These are phyloP conservation scores for Dasysyrphus albostriatus DNA, from an alignment of 2,888 invertebrate genomes.

Conservation along the genomic window DNA sequence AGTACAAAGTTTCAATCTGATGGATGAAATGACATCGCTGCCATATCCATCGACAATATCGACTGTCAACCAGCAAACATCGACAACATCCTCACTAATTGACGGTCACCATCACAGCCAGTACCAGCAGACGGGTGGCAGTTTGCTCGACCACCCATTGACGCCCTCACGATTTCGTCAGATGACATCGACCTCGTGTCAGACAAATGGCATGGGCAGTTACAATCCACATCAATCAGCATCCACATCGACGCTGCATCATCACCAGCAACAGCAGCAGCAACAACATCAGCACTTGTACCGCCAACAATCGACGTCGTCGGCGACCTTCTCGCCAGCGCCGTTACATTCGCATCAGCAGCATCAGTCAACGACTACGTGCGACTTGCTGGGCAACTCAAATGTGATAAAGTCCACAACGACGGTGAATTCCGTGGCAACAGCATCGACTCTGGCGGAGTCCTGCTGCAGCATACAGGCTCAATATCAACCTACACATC, in stretches of 20 bases:
- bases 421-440: slow-evolving; percentile 82
- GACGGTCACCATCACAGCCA: slow-evolving; percentile 83
- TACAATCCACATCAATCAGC: slow-evolving; percentile 77
- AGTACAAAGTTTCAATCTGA: slow-evolving; percentile 83
- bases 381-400: slow-evolving; percentile 82
- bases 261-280: slow-evolving; percentile 77
- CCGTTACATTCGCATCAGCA: slow-evolving; percentile 83
- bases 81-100: slow-evolving; percentile 82
- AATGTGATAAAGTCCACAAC: slow-evolving; percentile 84
- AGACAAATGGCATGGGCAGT: slow-evolving; percentile 80
- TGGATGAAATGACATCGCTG: slow-evolving; percentile 82
- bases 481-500: slow-evolving; percentile 80
- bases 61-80: slow-evolving; percentile 82
- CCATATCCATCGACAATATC: slow-evolving; percentile 82
- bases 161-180: slow-evolving; percentile 83
- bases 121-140: slow-evolving; percentile 83
- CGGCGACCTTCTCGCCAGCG: slow-evolving; percentile 83
- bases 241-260: slow-evolving; percentile 80
- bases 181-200: slow-evolving; percentile 82
- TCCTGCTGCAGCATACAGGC: slow-evolving; percentile 81
- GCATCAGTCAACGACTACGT: slow-evolving; percentile 83
- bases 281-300: slow-evolving; percentile 80
- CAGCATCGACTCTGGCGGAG: slow-evolving; percentile 82
- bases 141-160: slow-evolving; percentile 83
- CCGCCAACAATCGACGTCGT: slow-evolving; percentile 83